These are phyloP conservation scores for Vollenhovia emeryi DNA, from an alignment of 1,140 invertebrate species.

Conservation along the genomic window DNA sequence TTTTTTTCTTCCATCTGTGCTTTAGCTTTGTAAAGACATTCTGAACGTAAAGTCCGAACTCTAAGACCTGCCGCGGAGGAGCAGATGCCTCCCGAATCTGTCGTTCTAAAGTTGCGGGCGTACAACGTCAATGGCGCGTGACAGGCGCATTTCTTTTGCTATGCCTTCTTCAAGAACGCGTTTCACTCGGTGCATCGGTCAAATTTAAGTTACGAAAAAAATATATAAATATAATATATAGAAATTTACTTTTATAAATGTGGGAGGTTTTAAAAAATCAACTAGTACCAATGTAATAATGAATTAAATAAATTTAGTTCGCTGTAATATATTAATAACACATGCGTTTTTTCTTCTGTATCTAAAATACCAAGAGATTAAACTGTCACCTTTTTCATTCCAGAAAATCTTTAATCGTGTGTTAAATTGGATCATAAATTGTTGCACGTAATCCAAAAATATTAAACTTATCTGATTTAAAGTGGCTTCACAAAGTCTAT, in stretches of 20 bases:
- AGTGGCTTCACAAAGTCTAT: neutral
- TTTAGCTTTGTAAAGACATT: slow-evolving; percentile 4
- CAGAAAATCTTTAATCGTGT: neutral
- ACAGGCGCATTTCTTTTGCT: slow-evolving; percentile 23
- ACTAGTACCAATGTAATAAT: no score
- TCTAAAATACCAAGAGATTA: neutral
- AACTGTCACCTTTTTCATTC: neutral
- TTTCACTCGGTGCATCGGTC: neutral
- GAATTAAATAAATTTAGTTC: neutral
- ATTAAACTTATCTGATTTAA: slow-evolving; percentile 5
- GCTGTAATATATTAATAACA: neutral
- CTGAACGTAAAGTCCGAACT: slow-evolving; percentile 40
- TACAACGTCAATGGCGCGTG: slow-evolving; percentile 34
- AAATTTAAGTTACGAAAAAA: neutral
- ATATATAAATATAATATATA: no score
- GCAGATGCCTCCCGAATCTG: neutral
- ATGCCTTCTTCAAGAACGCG: neutral
- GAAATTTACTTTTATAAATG: neutral
- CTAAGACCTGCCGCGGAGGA: slow-evolving; percentile 4
- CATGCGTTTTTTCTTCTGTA: neutral
- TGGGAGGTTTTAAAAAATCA: neutral
- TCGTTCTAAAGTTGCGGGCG: slow-evolving; percentile 44
- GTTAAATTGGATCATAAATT: neutral
- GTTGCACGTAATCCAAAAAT: neutral
- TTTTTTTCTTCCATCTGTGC: slow-evolving; percentile 22